Evolutionary conservation across 2,113 vertebrate species (phyloP).

Genomic region (Ceyx melanurus): DNA sequence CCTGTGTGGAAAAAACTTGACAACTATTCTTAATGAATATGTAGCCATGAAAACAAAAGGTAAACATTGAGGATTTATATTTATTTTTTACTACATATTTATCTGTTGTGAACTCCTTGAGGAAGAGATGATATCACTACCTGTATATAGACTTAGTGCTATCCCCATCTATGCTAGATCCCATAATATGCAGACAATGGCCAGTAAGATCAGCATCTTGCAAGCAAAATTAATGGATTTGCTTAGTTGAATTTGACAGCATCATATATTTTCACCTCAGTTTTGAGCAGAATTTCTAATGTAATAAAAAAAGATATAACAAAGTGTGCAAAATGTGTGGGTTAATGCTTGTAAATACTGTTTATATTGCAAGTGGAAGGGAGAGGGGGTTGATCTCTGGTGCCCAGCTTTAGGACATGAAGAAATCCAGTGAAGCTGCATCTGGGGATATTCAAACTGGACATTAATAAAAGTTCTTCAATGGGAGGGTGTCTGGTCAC

Average conservation of each 20-base stretch:
- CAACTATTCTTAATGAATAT: conserved; percentile 95
- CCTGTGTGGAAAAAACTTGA: conserved; percentile 94
- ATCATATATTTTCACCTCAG: not conserved
- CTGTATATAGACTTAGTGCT: not conserved
- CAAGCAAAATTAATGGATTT: not conserved
- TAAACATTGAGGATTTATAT: conserved; percentile 56
- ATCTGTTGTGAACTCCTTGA: not conserved
- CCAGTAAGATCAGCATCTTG: not conserved
- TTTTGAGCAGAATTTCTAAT: not conserved
- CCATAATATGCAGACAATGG: not conserved
- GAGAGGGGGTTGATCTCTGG: not conserved
- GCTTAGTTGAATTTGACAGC: not conserved
- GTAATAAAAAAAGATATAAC: not conserved
- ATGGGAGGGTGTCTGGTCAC: not conserved
- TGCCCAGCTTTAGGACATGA: accelerated
- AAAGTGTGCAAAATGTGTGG: not conserved
- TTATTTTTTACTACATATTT: not conserved
- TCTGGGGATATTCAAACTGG: not conserved
- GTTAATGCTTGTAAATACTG: not conserved
- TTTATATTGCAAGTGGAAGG: not conserved
- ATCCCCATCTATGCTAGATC: not conserved
- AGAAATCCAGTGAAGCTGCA: not conserved
- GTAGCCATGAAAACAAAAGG: conserved; percentile 93
- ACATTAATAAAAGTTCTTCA: not conserved
- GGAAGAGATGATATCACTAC: not conserved